phyloP scores from a whole-genome alignment of 2,113 vertebrate species.

The Chelonoidis abingdonii region DNA sequence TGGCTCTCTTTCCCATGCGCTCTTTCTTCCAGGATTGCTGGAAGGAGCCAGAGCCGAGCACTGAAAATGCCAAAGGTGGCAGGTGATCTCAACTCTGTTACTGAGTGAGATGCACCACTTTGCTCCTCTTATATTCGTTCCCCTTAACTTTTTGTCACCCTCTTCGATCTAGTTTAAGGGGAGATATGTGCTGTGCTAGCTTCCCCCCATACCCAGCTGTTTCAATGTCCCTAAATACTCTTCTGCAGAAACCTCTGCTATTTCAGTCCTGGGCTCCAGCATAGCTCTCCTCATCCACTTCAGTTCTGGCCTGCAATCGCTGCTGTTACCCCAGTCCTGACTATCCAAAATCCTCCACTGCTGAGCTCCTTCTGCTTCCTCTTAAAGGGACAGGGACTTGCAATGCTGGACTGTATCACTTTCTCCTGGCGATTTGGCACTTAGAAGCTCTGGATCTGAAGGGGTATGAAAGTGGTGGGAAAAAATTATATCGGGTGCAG shows the following conservation, averaged over 20 bases:
- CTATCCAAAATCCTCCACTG: background rate
- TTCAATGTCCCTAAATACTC: background rate
- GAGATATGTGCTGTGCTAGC: background rate
- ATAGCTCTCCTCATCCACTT: background rate
- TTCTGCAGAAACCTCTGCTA: background rate
- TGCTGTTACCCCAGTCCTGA: background rate
- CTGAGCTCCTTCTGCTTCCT: background rate
- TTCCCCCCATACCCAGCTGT: background rate
- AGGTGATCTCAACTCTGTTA: slow-evolving; percentile 15
- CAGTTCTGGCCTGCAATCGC: background rate
- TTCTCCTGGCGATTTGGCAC: fast-evolving
- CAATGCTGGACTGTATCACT: fast-evolving
- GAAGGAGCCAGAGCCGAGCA: background rate
- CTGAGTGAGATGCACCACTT: background rate
- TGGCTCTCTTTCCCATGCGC: slow-evolving; percentile 22
- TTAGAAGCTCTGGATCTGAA: background rate
- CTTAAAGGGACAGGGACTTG: background rate
- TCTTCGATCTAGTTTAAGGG: background rate
- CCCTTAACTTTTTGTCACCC: background rate
- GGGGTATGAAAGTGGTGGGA: background rate
- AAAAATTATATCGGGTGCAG: background rate
- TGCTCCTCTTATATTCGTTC: background rate
- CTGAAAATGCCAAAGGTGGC: slow-evolving; percentile 34
- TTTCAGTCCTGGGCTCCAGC: background rate
- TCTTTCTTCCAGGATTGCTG: slow-evolving; percentile 15